Percentiles rank a stretch among this genome's conserved stretches.
phyloP scores from a whole-genome alignment of 2,888 invertebrate genomes.

The Pandemis corylana region DNA sequence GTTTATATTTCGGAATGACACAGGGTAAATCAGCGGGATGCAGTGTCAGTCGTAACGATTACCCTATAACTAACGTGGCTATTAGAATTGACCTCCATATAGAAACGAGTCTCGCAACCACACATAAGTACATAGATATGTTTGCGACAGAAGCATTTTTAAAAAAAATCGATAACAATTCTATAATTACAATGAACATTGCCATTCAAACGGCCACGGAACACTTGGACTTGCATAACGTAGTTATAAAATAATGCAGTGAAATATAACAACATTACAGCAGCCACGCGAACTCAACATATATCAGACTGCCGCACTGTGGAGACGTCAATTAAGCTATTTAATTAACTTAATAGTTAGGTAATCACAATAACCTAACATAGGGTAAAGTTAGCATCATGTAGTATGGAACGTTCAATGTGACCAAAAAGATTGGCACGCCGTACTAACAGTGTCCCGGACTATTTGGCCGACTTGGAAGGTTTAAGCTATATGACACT shows the following conservation, averaged over 20 bases:
- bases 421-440: too few species aligned
- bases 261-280: neutral
- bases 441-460: too few species aligned
- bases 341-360: too few species aligned
- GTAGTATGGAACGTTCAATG: too few species aligned
- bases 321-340: neutral
- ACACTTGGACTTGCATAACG: slow-evolving; percentile 26
- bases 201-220: slow-evolving; percentile 15
- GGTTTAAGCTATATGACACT: too few species aligned
- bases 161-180: slow-evolving; percentile 63
- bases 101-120: slow-evolving; percentile 63
- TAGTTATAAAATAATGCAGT: neutral
- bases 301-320: too few species aligned
- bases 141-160: slow-evolving; percentile 81
- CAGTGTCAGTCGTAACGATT: slow-evolving; percentile 33
- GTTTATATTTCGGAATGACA: slow-evolving; percentile 32
- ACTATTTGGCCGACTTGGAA: too few species aligned
- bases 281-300: neutral
- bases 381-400: too few species aligned
- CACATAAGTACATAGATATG: slow-evolving; percentile 76
- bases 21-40: slow-evolving; percentile 18
- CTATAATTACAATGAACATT: slow-evolving; percentile 39
- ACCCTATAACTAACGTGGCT: slow-evolving; percentile 36
- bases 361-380: too few species aligned
- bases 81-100: slow-evolving; percentile 56